Base-by-base conservation (phyloP, 2,113 vertebrate genomes). In the Grammatotria lemairii region DNA sequence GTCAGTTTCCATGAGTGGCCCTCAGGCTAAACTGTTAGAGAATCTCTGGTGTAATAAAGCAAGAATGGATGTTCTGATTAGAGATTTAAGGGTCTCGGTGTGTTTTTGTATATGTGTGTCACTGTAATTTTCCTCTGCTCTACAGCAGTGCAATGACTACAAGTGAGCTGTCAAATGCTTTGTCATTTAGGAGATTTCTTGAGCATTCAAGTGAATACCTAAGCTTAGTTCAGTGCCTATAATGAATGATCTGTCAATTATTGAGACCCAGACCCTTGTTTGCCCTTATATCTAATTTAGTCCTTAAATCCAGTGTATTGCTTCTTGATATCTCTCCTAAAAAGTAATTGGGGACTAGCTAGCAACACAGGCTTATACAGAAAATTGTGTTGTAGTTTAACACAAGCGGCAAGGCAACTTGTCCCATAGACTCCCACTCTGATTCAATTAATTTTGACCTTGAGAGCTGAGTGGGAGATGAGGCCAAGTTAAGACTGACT, bases 301-400 rank as follows among this genome's bases (percentile, higher is more conserved):
- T 86, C 47, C 38, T 87, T 47, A 42, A 82, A 88, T 87, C 42
- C 78, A 70, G 28, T n/a, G 13, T 40, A 38, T 88, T 87, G 79
- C 35, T 73, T n/a, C 7, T 58, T 68, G 23, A 87, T 83, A 35
- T 81, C 33, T 57, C 73, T 57, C 55, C 84, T 92, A 80, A 88
- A 73, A 82, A 82, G 87, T 95, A 95, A 95, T 94, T 94, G 90
- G 94, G 23, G 53, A 88, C 92, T 92, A 89, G 91, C 85, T 94
- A 89, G 57, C 57, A 53, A 78, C 83, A 81, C 47, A 21, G 63
- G 49, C 83, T 16, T 19, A 12, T 82, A 75, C 47, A 26, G 73
- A 85, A 58, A 81, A 54, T 65, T 60, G 63, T 7, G 79, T 26
- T 49, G 88, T 73, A 85, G 45, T 78, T 7, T 17, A 16, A 58